A percentile compares a stretch with the other conserved stretches of the same genome.
Evolutionary conservation across 2,113 vertebrate genomes (phyloP).

Genomic region (Burhinus oedicnemus): DNA sequence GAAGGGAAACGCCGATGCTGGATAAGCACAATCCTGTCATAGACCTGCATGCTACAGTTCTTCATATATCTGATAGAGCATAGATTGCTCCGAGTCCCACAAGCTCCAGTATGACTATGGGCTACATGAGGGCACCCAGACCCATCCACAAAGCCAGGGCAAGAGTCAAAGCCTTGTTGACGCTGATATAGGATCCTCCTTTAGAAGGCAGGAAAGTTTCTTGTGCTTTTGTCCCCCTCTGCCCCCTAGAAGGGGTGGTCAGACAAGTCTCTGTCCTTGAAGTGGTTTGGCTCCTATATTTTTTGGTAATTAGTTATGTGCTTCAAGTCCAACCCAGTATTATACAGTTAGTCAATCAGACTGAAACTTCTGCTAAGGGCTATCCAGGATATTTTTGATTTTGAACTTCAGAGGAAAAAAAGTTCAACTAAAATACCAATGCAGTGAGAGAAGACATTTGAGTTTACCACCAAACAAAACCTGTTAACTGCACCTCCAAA

Average conservation of each 20-base stretch:
- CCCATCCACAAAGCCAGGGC: neutral
- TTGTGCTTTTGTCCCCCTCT: neutral
- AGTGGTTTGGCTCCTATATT: neutral
- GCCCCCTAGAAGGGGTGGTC: neutral
- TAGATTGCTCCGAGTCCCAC: fast-evolving
- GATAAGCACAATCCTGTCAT: neutral
- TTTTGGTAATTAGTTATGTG: neutral
- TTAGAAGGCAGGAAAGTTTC: neutral
- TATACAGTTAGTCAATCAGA: neutral
- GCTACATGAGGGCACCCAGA: neutral
- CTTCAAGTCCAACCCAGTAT: neutral
- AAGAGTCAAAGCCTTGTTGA: neutral
- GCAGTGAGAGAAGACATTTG: neutral
- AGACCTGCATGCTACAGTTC: neutral
- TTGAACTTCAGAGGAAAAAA: neutral
- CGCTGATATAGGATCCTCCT: neutral
- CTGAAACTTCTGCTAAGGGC: neutral
- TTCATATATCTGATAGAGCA: neutral
- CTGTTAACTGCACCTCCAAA: neutral
- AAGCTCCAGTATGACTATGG: neutral
- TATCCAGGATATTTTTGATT: neutral
- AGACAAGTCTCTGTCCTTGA: neutral
- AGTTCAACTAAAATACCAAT: neutral
- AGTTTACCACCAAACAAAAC: neutral
- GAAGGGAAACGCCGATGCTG: neutral